Conservation (phyloP, 2,888 invertebrate genomes). For the Adineta ricciae region DNA sequence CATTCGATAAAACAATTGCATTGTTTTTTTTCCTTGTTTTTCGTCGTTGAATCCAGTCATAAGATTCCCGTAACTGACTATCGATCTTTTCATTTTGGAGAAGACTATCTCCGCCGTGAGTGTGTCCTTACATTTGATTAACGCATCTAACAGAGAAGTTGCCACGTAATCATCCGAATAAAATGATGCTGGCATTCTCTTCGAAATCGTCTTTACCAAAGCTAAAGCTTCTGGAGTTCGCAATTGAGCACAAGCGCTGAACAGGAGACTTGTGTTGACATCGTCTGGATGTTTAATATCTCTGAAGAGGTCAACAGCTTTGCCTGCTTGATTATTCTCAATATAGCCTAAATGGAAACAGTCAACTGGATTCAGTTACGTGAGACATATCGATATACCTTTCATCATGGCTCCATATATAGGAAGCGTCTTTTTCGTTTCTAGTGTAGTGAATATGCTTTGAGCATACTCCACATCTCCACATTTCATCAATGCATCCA, state of each 20-base stretch:
- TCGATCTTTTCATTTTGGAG: background rate
- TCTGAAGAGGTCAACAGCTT: background rate
- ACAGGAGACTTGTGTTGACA: too few species aligned
- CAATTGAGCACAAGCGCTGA: too few species aligned
- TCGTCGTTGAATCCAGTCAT: background rate
- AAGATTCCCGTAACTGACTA: background rate
- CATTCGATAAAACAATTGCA: background rate
- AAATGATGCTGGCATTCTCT: background rate
- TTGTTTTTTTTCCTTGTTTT: background rate
- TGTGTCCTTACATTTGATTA: background rate
- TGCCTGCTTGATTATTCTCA: background rate
- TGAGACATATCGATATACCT: too few species aligned
- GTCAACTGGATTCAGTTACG: too few species aligned
- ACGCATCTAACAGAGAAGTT: background rate
- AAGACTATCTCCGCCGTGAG: background rate
- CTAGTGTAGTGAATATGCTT: too few species aligned
- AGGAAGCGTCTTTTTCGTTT: too few species aligned
- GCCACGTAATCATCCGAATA: background rate
- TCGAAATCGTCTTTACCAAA: background rate
- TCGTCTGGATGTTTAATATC: background rate
- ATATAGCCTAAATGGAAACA: background rate
- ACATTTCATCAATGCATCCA: too few species aligned
- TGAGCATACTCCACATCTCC: too few species aligned
- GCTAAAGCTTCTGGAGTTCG: background rate
- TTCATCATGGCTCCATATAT: too few species aligned